Evolutionary conservation across 1,140 invertebrate genomes (phyloP), one percentile per base, ranked within the genome.

Genomic region (Ooceraea biroi): DNA sequence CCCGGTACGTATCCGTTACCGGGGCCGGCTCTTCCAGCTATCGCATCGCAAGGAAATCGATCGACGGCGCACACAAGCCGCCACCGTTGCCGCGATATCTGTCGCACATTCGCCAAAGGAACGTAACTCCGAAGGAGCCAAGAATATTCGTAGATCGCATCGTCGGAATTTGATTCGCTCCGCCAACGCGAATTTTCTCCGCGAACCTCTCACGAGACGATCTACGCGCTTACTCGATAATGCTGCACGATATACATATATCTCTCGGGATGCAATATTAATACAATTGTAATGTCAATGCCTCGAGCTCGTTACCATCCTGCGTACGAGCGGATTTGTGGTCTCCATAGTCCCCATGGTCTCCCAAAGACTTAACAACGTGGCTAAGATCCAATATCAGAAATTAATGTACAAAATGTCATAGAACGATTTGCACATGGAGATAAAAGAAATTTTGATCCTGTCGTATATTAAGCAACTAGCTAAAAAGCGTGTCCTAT

Each of bases 11-110:
- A 69, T 68, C 61, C 76, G 48, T 69, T 78, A 68, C 50, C 76
- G 48, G 36, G 22, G 50, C 76, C 55, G 48, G 48, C 69, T 72
- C 50, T 78, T 48, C 22, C 76, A 55, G 63, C 48, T 78, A 78
- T 78, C 76, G 63, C 30, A 25, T n/a, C 55, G 41, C 50, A 69
- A 25, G 69, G 27, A 30, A 74, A 77, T 77, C 74, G 74, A 77
- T 77, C 60, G 58, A 50, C 36, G 50, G 22, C 41, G 36, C 41
- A 17, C 65, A 36, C 19, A 12, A 57, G 30, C 52, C 11, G 66
- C 27, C 66, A 22, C 41, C 44, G 44, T 3, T 44, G 74, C 30
- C 19, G 57, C 57, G 41, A 73, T 61, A 73, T 74, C 72, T 60
- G 71, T 74, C 63, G 76, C 48, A 12, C 48, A 78, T 78, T 68